Evolutionary conservation across 92 coral and sea anemone species (phyloP).

Genomic region (Montipora capitata): DNA sequence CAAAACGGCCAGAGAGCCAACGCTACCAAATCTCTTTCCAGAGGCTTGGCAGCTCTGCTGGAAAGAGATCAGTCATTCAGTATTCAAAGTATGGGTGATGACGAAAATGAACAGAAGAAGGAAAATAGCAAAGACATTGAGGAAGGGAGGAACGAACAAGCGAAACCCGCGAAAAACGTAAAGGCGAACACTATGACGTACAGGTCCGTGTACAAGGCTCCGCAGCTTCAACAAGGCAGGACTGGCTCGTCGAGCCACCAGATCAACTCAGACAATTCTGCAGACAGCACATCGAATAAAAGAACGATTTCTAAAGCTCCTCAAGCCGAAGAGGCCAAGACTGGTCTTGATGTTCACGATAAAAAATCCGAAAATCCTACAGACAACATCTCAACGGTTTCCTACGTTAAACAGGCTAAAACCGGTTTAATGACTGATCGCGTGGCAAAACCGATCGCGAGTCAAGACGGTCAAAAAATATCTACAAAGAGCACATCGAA

Average conservation of each 20-base stretch:
- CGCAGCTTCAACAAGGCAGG: conserved; percentile 16
- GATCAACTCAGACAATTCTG: conserved; percentile 10
- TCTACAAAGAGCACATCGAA: conserved; percentile 9
- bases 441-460: not conserved
- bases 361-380: conserved; percentile 5
- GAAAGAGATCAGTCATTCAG: conserved; percentile 64
- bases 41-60: conserved; percentile 74
- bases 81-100: conserved; percentile 16
- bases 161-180: not conserved
- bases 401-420: not conserved
- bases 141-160: not conserved
- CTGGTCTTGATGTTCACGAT: conserved; percentile 11
- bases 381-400: conserved; percentile 3
- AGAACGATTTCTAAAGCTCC: conserved; percentile 12
- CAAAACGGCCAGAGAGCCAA: conserved; percentile 29
- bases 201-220: conserved; percentile 9
- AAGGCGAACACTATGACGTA: not conserved
- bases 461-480: no score
- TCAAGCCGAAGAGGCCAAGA: conserved; percentile 22
- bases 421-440: conserved; percentile 4
- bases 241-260: conserved; percentile 9
- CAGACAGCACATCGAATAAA: conserved; percentile 1
- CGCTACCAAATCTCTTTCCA: conserved; percentile 57
- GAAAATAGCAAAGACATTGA: not conserved
- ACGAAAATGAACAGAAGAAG: not conserved